Evolutionary conservation across 2,113 vertebrate genomes (phyloP), one percentile per base, ranked within the genome.

Genomic region (Gobio gobio): DNA sequence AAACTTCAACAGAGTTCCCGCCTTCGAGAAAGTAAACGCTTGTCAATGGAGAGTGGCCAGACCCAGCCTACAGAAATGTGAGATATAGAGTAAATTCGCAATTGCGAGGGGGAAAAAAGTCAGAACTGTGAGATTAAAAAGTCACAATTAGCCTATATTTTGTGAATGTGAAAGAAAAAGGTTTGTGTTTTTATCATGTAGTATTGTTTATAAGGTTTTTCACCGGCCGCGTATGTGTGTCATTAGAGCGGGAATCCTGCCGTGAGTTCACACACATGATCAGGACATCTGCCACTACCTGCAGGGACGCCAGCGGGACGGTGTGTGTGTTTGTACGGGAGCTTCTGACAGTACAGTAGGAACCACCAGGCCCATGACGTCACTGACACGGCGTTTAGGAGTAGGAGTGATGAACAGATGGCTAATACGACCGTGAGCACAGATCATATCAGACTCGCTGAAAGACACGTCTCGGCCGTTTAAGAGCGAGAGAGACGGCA

Each of bases 371-470:
- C 36, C 0, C 10, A 8, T 78, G 73, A 58, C 63, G 24, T 68
- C 36, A 66, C 14, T 14, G 58, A 64, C 33, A 33, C 40, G 9
- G 0, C 47, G 73, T 70, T 61, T 56, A 45, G 16, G 59, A 64
- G 83, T 68, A 59, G 59, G 43, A 78, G 83, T 61, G 76, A 74
- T 61, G 40, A 84, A 76, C 82, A 84, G 68, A 83, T 83, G 82
- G 82, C 40, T 49, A 47, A n/a, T 24, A 51, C 51, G 14, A 36
- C 24, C 16, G 26, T 10, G 26, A 51, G 16, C 66, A 10, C 16
- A 9, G 66, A 70, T 70, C 29, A 36, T 20, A 68, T 68, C 66
- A 68, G 18, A 61, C 58, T 61, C 22, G 22, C 58, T 59, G 22
- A 59, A n/a, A 59, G 22, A 24, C 58, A 24, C 58, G 0, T 51